Base-by-base conservation (phyloP, 2,797 vertebrate species). In the Cirrhinus molitorella region DNA sequence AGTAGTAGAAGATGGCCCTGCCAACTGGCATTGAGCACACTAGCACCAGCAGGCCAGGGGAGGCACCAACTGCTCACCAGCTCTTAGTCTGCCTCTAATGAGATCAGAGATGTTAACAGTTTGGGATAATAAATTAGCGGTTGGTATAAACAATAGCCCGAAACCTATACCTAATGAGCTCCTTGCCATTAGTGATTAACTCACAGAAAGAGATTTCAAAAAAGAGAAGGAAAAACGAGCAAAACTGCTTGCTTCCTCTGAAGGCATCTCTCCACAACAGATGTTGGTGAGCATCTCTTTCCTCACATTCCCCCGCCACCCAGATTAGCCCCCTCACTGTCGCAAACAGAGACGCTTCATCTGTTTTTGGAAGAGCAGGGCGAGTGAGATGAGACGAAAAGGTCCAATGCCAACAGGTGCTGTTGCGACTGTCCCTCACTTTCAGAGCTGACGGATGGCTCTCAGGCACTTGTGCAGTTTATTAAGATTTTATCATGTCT, bases 1-100 rank as follows among this genome's bases (percentile, higher is more conserved):
- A 96, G 95, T 94, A 92, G 93, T 92, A 91, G 90, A 89, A 88
- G 93, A 92, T 91, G 91, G 83, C 89, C 91, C 90, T 96, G 95
- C 95, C 95, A 96, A 95, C 93, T 96, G 95, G 94, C 95, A 95
- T 91, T 90, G 87, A 89, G 86, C 88, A 86, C 84, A 89, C 65
- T 90, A 92, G 94, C 85, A 89, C 93, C 90, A 89, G 90, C 87
- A 92, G 90, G 90, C 92, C 91, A 91, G 91, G 89, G 88, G 93
- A 91, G 88, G 89, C 37, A 75, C 89, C 91, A 93, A 91, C 90
- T 92, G 88, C 92, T 89, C 88, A 82, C 68, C 87, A 59, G 81
- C 87, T 91, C 85, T 87, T 85, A 88, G 81, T 63, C 87, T 84
- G 86, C 85, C 91, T 79, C 86, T 94, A 91, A 91, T 92, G 87